These are phyloP conservation scores for Eretmocerus hayati DNA, from an alignment of 2,888 invertebrate genomes.

Conservation along the genomic window DNA sequence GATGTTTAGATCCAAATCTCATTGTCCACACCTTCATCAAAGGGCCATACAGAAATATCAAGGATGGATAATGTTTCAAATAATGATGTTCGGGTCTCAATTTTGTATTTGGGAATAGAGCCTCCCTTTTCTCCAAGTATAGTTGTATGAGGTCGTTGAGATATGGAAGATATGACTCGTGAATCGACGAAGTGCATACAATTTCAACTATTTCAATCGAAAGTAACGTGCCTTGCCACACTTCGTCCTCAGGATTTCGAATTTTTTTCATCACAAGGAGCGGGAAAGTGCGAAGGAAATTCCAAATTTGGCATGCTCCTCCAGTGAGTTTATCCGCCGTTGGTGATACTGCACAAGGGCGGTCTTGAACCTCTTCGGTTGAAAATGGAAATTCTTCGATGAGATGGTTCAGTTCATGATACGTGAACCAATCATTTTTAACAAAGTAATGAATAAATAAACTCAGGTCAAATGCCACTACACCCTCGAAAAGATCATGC, in stretches of 20 bases:
- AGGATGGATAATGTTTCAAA: constrained; percentile 21
- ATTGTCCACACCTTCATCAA: constrained; percentile 24
- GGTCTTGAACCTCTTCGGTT: constrained; percentile 17
- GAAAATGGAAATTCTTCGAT: no score
- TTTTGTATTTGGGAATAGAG: constrained; percentile 10
- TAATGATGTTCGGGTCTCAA: constrained; percentile 24
- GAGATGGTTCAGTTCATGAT: no score
- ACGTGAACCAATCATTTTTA: no score
- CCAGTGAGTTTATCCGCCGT: constrained; percentile 21
- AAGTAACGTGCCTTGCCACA: no score
- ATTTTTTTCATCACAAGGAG: constrained; percentile 19
- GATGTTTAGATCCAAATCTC: constrained; percentile 30
- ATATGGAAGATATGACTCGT: constrained; percentile 20
- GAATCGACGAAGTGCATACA: constrained; percentile 22
- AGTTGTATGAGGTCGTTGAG: constrained; percentile 17
- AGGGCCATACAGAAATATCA: constrained; percentile 24
- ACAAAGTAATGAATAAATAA: no score
- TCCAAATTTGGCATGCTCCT: no score
- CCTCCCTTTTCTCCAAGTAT: constrained; percentile 17
- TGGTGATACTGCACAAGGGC: constrained; percentile 13
- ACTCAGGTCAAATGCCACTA: no score
- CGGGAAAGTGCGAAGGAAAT: constrained; percentile 18
- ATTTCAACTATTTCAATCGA: no score
- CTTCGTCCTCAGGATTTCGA: constrained; percentile 4
- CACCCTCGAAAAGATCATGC: no score